Percentiles rank a stretch among this genome's conserved stretches.
Conservation (phyloP, 2,113 vertebrate genomes). For the Notothenia coriiceps region DNA sequence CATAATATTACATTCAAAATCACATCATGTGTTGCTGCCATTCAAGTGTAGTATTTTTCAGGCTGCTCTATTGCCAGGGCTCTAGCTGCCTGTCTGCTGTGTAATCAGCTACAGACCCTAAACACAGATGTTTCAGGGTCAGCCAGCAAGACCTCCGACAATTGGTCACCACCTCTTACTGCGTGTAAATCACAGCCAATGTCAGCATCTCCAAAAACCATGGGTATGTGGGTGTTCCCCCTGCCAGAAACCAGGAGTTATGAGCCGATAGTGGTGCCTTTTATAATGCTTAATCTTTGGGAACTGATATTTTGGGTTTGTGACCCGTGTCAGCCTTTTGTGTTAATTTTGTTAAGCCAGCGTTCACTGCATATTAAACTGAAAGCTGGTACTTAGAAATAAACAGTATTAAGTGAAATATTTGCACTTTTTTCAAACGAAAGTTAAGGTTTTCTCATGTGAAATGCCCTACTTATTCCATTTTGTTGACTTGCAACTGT, state of each 20-base stretch:
- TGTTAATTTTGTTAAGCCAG: conserved; percentile 1
- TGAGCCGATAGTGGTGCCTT: conserved; percentile 37
- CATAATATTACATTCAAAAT: conserved; percentile 15
- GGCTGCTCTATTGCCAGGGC: conserved; percentile 4
- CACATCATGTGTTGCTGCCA: conserved; percentile 13
- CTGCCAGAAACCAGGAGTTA: conserved; percentile 47
- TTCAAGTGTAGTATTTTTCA: conserved; percentile 10
- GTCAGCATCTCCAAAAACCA: conserved; percentile 52
- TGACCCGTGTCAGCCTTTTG: conserved; percentile 13
- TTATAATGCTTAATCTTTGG: conserved; percentile 45
- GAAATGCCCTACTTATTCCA: conserved; percentile 53
- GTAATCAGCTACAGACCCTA: conserved; percentile 72
- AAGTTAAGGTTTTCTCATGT: not conserved
- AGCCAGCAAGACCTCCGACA: conserved; percentile 73
- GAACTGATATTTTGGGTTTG: conserved; percentile 31
- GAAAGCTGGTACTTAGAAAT: conserved; percentile 25
- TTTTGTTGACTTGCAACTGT: conserved; percentile 13
- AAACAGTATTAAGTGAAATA: not conserved
- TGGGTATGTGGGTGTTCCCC: conserved; percentile 56
- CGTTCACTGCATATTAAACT: conserved; percentile 7
- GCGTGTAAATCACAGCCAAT: conserved; percentile 76
- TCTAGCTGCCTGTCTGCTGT: conserved; percentile 56
- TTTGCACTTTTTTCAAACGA: conserved; percentile 4
- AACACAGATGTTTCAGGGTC: conserved; percentile 81
- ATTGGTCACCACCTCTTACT: conserved; percentile 71